Evolutionary conservation across 2,113 vertebrate genomes (phyloP).

Genomic region (Jacana jacana): DNA sequence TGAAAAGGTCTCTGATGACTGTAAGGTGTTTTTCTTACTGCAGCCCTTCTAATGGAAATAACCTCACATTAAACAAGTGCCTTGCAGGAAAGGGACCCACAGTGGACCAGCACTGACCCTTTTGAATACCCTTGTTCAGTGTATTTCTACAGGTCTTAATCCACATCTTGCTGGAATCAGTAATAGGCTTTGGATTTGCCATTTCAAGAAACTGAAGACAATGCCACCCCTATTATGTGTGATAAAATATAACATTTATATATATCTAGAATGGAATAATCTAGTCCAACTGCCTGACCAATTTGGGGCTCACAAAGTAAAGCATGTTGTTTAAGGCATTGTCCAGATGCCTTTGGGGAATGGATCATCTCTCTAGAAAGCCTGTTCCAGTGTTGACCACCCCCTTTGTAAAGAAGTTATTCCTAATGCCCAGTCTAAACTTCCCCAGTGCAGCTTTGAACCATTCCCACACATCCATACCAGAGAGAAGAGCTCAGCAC

Average conservation of each 20-base stretch:
- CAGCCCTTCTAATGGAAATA: not conserved
- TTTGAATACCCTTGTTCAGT: not conserved
- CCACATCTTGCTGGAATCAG: not conserved
- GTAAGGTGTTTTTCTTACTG: not conserved
- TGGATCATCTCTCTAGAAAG: not conserved
- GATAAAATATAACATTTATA: not conserved
- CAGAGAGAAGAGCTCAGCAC: not conserved
- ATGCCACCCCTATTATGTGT: not conserved
- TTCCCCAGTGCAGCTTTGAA: not conserved
- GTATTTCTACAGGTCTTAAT: not conserved
- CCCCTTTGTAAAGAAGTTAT: accelerated
- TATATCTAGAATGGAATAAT: not conserved
- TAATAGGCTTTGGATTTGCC: not conserved
- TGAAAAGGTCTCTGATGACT: not conserved
- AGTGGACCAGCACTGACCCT: not conserved
- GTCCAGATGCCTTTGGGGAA: not conserved
- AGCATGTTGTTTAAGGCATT: not conserved
- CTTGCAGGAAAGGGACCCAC: not conserved
- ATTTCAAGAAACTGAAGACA: not conserved
- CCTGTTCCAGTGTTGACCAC: not conserved
- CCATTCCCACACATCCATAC: not conserved
- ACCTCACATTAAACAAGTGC: not conserved
- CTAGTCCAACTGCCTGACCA: not conserved
- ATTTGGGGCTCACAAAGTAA: not conserved
- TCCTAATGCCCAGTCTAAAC: not conserved